Percentiles rank a stretch among this genome's conserved stretches.
These are phyloP conservation scores for Cetoscarus ocellatus DNA, from an alignment of 2,797 vertebrate species.

Conservation along the genomic window DNA sequence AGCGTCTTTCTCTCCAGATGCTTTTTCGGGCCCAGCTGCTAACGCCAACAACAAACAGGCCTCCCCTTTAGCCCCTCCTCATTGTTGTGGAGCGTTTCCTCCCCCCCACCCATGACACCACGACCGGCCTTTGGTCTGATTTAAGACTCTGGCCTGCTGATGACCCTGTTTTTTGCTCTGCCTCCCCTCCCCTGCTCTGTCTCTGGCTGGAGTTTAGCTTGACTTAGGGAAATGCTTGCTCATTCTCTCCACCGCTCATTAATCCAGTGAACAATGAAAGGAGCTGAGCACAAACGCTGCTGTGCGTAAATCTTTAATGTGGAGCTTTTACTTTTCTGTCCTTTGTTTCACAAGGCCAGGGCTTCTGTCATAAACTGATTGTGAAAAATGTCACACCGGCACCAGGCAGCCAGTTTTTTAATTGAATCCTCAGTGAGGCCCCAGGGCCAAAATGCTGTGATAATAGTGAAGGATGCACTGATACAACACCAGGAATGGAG, in stretches of 20 bases:
- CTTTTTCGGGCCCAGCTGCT: constrained; percentile 73
- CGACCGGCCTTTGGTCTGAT: constrained; percentile 78
- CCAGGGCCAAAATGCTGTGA: neutral
- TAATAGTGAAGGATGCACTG: neutral
- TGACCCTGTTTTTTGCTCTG: constrained; percentile 72
- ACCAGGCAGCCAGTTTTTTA: neutral
- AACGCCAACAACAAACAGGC: constrained; percentile 65
- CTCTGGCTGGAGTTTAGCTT: constrained; percentile 63
- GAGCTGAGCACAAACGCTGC: constrained; percentile 60
- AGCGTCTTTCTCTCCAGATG: constrained; percentile 73
- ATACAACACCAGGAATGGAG: no score
- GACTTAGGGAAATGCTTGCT: constrained; percentile 73
- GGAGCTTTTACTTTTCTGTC: constrained; percentile 66
- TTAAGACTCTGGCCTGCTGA: constrained; percentile 81
- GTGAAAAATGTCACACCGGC: constrained; percentile 51
- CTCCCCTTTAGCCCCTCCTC: constrained; percentile 63
- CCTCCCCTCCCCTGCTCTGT: constrained; percentile 59
- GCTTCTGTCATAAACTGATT: constrained; percentile 59
- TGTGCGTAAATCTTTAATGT: constrained; percentile 74
- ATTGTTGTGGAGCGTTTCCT: constrained; percentile 70
- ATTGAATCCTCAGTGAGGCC: neutral
- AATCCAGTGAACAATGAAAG: constrained; percentile 75
- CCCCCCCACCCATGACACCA: constrained; percentile 74
- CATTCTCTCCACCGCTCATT: constrained; percentile 71
- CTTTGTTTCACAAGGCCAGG: constrained; percentile 59